Percentiles rank a stretch among this genome's conserved stretches.
phyloP scores from a whole-genome alignment of 1,140 invertebrate species.

The Drosophila triauraria region DNA sequence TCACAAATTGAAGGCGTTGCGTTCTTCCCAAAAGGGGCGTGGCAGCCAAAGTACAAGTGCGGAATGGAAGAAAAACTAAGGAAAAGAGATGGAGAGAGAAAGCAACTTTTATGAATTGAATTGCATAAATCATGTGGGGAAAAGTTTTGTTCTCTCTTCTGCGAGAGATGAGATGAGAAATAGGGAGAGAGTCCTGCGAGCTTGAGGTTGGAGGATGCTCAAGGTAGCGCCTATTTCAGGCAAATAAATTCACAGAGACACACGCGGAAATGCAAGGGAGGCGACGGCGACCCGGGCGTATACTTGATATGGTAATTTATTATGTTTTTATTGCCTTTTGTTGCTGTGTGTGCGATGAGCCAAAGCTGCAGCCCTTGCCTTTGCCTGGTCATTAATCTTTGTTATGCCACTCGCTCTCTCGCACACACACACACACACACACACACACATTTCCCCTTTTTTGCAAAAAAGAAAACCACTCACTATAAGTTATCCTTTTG shows the following conservation, averaged over 20 bases:
- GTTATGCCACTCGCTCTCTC: conserved; percentile 75
- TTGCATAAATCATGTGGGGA: conserved; percentile 81
- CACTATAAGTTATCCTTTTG: conserved; percentile 73
- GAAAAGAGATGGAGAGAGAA: conserved; percentile 18
- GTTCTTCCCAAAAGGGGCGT: conserved; percentile 13
- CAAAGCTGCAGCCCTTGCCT: conserved; percentile 61
- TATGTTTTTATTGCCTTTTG: conserved; percentile 83
- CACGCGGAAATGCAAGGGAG: conserved; percentile 62
- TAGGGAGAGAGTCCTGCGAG: neutral
- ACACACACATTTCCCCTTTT: conserved; percentile 14
- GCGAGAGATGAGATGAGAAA: neutral
- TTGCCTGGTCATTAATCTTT: conserved; percentile 83
- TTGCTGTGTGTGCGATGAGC: conserved; percentile 59
- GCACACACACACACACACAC: conserved; percentile 28
- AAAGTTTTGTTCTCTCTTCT: conserved; percentile 48
- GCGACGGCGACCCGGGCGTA: conserved; percentile 31
- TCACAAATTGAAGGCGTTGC: conserved; percentile 53
- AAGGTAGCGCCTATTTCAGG: conserved; percentile 32
- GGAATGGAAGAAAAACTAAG: conserved; percentile 31
- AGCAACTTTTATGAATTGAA: conserved; percentile 82
- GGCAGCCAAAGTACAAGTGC: conserved; percentile 42
- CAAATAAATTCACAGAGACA: conserved; percentile 55
- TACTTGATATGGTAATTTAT: conserved; percentile 85
- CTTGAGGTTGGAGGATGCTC: conserved; percentile 6
- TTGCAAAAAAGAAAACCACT: conserved; percentile 16